Base-by-base conservation (phyloP, 2,888 invertebrate species). In the Charanyca ferruginea region DNA sequence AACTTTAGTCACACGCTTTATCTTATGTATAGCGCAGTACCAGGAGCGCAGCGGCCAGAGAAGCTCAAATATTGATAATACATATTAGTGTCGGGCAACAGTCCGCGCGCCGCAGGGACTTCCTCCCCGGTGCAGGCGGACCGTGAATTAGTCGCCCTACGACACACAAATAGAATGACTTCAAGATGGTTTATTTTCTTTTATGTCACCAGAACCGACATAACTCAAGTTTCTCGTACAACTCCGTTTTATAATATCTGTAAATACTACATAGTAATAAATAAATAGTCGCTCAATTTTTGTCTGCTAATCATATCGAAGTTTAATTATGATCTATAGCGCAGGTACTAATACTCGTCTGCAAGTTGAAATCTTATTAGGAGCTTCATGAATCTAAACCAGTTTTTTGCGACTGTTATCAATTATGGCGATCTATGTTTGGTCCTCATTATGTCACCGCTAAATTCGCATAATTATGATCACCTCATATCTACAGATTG, bases 11-110 rank as follows among this genome's bases (percentile, higher is more conserved):
- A 13, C 13, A 16, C 38, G 38, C 38, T 38, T 38, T 16, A 38
- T 3, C 13, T 13, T 38, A 16, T 1, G 16, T 54, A 47, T 62
- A 72, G 61, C 28, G 11, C 38, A 18, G 51, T 62, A 71, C 68
- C 18, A 42, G 64, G 71, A 72, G 77, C 68, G 72, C 73, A 68
- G 73, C 74, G 73, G 68, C 71, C 76, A 70, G 49, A 76, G 70
- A 69, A 74, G 67, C 75, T 83, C 78, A 79, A 84, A 86, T 85
- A 85, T 87, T 84, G 82, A 83, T 88, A n/a, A n/a, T n/a, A n/a
- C n/a, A 87, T 87, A 86, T 86, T 80, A 68, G 85, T 88, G 85
- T 88, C 83, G 64, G 71, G 73, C 79, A 74, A 59, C 59, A 73
- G 75, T 72, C 62, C 70, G 74, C 49, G 57, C 65, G 65, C 62